phyloP scores from a whole-genome alignment of 92 coral and sea anemone genomes.

The Epizoanthus ramosus region DNA sequence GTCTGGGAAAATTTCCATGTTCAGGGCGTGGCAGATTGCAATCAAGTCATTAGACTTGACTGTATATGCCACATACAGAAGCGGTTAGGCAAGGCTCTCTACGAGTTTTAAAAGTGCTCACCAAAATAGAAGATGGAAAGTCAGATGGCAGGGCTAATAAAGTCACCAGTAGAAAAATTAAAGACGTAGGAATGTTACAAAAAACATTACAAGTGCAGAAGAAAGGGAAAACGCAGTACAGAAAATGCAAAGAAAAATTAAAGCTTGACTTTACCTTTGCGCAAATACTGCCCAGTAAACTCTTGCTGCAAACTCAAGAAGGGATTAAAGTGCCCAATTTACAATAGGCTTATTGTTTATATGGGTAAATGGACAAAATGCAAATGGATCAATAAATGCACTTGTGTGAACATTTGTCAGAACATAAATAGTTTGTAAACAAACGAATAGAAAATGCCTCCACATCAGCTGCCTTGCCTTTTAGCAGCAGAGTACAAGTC shows the following conservation, averaged over 20 bases:
- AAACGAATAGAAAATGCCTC: slow-evolving; percentile 31
- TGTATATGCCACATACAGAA: slow-evolving; percentile 59
- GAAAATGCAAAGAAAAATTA: slow-evolving; percentile 42
- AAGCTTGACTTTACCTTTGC: slow-evolving; percentile 48
- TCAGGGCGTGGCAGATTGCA: slow-evolving; percentile 37
- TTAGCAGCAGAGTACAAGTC: slow-evolving; percentile 4
- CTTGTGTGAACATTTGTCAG: slow-evolving; percentile 47
- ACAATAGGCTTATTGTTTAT: slow-evolving; percentile 37
- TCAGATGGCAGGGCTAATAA: slow-evolving; percentile 38
- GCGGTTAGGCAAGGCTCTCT: slow-evolving; percentile 35
- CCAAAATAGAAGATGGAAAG: slow-evolving; percentile 44
- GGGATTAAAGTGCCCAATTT: slow-evolving; percentile 40
- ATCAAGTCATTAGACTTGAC: slow-evolving; percentile 50
- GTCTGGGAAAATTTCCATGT: slow-evolving; percentile 54
- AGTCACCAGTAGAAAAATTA: slow-evolving; percentile 44
- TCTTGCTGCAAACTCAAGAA: slow-evolving; percentile 54
- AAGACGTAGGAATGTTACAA: slow-evolving; percentile 28
- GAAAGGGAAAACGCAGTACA: slow-evolving; percentile 41
- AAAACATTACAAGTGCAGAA: slow-evolving; percentile 5
- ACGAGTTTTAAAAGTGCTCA: slow-evolving; percentile 29
- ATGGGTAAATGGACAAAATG: slow-evolving; percentile 58
- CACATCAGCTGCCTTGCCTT: slow-evolving; percentile 43
- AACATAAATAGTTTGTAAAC: slow-evolving; percentile 14
- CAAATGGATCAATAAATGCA: slow-evolving; percentile 62
- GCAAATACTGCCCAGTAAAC: slow-evolving; percentile 47